Percentiles rank a stretch among this genome's conserved stretches.
These are phyloP conservation scores for Oenanthe melanoleuca DNA, from an alignment of 2,113 vertebrate genomes.

Conservation along the genomic window DNA sequence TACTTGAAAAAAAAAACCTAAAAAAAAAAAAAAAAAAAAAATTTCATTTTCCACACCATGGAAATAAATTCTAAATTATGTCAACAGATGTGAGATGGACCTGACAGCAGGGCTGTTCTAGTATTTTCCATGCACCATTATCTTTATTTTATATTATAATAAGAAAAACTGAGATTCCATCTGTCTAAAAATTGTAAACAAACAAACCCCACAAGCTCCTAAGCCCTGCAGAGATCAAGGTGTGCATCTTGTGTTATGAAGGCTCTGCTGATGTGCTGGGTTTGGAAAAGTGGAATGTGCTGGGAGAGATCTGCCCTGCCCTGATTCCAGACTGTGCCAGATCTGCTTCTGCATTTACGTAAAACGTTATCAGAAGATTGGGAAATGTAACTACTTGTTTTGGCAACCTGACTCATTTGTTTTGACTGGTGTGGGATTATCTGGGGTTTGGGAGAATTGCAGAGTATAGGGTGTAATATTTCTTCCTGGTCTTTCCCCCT, in stretches of 20 bases:
- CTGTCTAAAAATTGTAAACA: background rate
- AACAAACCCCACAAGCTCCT: background rate
- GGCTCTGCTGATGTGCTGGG: background rate
- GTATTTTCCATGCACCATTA: background rate
- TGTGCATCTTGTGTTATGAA: background rate
- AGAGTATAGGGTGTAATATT: background rate
- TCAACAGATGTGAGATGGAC: background rate
- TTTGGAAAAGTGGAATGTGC: background rate
- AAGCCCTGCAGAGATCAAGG: background rate
- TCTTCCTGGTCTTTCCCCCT: background rate
- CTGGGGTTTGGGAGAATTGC: background rate
- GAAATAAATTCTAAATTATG: background rate
- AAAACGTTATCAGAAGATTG: background rate
- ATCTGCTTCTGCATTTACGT: background rate
- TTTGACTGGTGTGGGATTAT: background rate
- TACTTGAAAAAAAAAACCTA: background rate
- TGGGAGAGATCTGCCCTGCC: background rate
- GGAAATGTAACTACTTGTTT: slow-evolving; percentile 1
- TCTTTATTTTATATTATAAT: background rate
- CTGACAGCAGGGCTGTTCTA: background rate
- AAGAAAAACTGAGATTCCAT: background rate
- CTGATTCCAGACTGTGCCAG: background rate
- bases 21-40: too few species aligned
- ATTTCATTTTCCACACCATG: background rate
- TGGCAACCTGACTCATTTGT: background rate